A percentile compares a stretch with the other conserved stretches of the same genome.
Conservation (phyloP, 2,113 vertebrate species). For the Asarcornis scutulata region DNA sequence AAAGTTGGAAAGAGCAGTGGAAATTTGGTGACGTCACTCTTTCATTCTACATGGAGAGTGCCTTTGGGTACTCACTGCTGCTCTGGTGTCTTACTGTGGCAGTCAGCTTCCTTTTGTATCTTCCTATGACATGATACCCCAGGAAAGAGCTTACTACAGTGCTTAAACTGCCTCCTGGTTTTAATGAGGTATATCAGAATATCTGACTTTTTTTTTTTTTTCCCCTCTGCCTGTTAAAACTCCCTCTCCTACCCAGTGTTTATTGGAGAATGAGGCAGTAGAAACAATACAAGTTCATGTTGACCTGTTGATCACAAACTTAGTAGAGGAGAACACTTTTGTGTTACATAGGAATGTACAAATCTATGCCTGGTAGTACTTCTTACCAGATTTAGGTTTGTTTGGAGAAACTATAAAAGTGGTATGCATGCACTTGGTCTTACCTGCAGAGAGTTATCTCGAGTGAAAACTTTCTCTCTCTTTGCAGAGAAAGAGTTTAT, state of each 20-base stretch:
- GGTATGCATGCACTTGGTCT: accelerated
- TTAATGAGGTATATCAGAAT: background rate
- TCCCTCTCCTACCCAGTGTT: background rate
- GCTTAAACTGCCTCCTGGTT: background rate
- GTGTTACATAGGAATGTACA: background rate
- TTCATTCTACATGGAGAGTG: background rate
- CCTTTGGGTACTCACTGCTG: background rate
- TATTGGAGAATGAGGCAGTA: background rate
- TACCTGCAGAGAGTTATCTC: background rate
- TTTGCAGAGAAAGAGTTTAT: background rate
- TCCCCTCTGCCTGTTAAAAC: accelerated
- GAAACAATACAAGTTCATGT: background rate
- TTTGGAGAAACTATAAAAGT: background rate
- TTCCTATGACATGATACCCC: background rate
- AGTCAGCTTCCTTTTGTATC: background rate
- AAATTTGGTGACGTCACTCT: background rate
- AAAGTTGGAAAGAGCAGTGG: background rate
- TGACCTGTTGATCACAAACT: background rate
- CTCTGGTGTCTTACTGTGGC: accelerated
- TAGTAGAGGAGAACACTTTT: background rate
- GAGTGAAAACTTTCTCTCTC: background rate
- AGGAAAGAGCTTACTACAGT: background rate
- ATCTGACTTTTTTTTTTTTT: background rate
- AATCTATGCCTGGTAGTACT: accelerated
- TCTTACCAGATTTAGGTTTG: background rate